Evolutionary conservation across 2,797 vertebrate genomes (phyloP).

Genomic region (Pelochelys cantorii): DNA sequence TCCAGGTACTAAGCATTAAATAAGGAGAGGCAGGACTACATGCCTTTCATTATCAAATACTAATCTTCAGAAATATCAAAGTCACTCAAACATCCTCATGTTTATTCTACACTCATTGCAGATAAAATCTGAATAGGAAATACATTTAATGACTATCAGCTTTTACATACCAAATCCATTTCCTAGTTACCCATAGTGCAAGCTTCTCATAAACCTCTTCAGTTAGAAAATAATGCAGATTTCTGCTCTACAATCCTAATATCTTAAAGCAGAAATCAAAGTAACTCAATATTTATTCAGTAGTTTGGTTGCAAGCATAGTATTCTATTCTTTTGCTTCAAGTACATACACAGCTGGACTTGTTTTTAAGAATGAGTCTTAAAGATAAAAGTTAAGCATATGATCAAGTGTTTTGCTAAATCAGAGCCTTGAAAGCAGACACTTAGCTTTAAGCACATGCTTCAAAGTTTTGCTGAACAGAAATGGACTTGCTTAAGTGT

Average conservation of each 20-base stretch:
- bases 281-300: not conserved
- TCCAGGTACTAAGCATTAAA: accelerated
- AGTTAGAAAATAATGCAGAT: not conserved
- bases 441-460: slow-evolving; percentile 28
- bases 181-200: not conserved
- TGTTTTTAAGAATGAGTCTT: not conserved
- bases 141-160: not conserved
- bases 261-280: not conserved
- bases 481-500: not conserved
- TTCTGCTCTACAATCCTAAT: not conserved
- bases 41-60: not conserved
- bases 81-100: not conserved
- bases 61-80: not conserved
- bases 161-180: not conserved
- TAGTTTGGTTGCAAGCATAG: not conserved
- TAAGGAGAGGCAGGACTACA: not conserved
- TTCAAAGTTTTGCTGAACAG: slow-evolving; percentile 58
- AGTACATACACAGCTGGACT: not conserved
- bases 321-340: not conserved
- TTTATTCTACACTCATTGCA: not conserved
- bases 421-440: slow-evolving; percentile 10
- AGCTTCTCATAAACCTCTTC: not conserved
- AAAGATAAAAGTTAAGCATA: slow-evolving; percentile 40
- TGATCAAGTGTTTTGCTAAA: slow-evolving; percentile 29
- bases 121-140: not conserved